Evolutionary conservation across 2,797 vertebrate genomes (phyloP), one percentile per base, ranked within the genome.

Genomic region (Melanotaenia trifasciata): DNA sequence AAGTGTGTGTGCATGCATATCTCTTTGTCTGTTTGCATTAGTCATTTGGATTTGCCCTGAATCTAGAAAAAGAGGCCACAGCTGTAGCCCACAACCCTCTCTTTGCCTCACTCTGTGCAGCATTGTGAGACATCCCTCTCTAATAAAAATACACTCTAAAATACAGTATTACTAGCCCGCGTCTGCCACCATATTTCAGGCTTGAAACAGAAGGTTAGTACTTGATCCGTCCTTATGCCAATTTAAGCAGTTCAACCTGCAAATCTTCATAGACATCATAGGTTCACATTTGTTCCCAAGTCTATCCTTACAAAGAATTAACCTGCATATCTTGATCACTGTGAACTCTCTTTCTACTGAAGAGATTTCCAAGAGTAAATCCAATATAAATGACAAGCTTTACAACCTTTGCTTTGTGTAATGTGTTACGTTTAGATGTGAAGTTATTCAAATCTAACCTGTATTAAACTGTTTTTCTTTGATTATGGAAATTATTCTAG

Each of bases 1-100:
- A 30, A 24, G 40, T 76, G 72, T 73, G 72, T 54, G 56, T 63
- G 63, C 61, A 58, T 45, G 61, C 50, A 50, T 60, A 24, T 69
- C 64, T 80, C 65, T 60, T 32, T 83, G 90, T 90, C 86, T 84
- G 72, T 80, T 88, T 85, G 78, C 65, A 90, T 89, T 86, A 89
- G 79, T 78, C n/a, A 74, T 76, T 72, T 66, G 58, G 71, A 88
- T 88, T 81, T 86, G 85, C 88, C 87, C 79, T 76, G 77, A 84
- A 86, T 85, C 86, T 28, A 81, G 71, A 82, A 67, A 90, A 35
- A 56, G 87, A 78, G 78, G 85, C 78, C 88, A 36, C 92, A 92
- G 90, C 91, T 92, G 85, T 72, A 81, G 74, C 75, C 76, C 81
- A 88, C 75, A 89, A 79, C 83, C 70, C 79, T 76, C 67, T 43